Conservation (phyloP, 2,113 vertebrate genomes). For the Pogonocichla stellata region DNA sequence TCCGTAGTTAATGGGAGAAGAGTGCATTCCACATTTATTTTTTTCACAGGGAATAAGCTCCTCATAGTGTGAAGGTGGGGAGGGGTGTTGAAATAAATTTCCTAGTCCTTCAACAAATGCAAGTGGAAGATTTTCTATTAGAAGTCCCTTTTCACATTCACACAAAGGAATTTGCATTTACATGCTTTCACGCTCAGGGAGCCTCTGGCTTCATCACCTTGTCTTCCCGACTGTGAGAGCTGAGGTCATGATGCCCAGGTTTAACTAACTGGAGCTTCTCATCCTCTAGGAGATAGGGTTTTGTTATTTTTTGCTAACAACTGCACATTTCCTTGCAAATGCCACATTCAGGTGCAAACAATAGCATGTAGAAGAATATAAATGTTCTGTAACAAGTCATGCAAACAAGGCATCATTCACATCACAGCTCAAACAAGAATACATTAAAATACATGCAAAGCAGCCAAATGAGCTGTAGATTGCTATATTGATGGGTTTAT, state of each 20-base stretch:
- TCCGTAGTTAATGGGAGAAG: background rate
- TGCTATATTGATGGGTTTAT: background rate
- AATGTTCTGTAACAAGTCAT: background rate
- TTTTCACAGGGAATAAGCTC: background rate
- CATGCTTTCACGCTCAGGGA: background rate
- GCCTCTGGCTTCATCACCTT: background rate
- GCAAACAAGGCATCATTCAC: background rate
- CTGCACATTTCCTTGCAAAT: background rate
- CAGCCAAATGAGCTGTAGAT: background rate
- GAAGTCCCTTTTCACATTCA: background rate
- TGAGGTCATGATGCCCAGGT: background rate
- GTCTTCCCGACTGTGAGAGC: background rate
- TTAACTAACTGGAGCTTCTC: background rate
- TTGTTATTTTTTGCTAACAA: background rate
- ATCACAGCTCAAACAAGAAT: background rate
- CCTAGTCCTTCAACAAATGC: background rate
- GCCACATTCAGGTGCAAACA: background rate
- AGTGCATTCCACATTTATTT: background rate
- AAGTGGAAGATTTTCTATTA: background rate
- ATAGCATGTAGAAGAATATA: background rate
- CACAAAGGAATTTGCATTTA: constrained; percentile 26
- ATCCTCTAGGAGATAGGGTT: background rate
- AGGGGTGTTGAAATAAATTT: background rate
- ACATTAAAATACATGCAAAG: background rate
- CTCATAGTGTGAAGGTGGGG: background rate